phyloP scores from a whole-genome alignment of 37 sponge, comb jelly and placozoan genomes.

The Halisarca cf. caerulea region DNA sequence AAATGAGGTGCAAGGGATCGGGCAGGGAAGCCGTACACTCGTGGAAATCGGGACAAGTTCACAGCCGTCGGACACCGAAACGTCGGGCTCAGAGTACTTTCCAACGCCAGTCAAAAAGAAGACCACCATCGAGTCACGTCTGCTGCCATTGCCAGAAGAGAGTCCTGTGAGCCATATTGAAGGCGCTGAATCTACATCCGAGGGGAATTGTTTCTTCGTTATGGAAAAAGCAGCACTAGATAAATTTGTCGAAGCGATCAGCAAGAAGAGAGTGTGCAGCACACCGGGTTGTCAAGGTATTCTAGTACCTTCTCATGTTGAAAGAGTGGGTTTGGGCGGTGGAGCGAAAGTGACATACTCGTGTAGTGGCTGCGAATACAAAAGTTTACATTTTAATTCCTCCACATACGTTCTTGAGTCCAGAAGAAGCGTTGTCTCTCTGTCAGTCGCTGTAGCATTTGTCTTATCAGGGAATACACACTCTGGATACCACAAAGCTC shows the following conservation, averaged over 20 bases:
- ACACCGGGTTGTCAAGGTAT: neutral
- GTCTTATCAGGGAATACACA: conserved; percentile 18
- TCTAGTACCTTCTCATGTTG: neutral
- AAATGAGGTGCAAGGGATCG: neutral
- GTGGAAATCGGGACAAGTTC: no score
- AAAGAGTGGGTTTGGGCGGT: neutral
- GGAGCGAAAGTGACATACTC: neutral
- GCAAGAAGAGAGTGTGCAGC: neutral
- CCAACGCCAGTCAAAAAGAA: neutral
- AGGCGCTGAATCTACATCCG: neutral
- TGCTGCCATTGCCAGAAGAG: neutral
- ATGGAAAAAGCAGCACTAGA: neutral
- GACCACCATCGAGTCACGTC: no score
- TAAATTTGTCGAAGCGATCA: neutral
- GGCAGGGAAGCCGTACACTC: neutral
- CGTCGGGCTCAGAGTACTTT: neutral
- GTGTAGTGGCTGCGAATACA: neutral
- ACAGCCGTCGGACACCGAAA: neutral
- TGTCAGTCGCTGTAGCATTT: conserved; percentile 22
- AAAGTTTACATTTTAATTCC: neutral
- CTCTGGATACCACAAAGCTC: conserved; percentile 13
- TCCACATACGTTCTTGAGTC: neutral
- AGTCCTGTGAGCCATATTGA: neutral
- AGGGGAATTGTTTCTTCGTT: neutral
- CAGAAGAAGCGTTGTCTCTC: neutral